phyloP scores from a whole-genome alignment of 2,888 invertebrate genomes.

The Diarsia rubi region DNA sequence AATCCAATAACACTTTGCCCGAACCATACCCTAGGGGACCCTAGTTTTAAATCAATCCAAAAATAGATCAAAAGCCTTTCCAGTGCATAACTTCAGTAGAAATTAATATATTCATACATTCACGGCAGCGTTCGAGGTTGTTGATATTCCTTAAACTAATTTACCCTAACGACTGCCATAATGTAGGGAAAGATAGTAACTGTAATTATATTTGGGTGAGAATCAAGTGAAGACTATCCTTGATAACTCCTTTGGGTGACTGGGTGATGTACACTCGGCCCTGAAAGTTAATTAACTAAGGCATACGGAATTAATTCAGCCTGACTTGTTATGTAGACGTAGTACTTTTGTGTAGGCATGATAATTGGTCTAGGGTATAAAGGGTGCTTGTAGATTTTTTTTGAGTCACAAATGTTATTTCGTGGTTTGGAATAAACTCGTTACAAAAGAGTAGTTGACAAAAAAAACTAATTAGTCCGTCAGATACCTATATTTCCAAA shows the following conservation, averaged over 20 bases:
- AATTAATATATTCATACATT: constrained; percentile 59
- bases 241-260: constrained; percentile 59
- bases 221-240: constrained; percentile 65
- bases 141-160: constrained; percentile 70
- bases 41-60: not conserved
- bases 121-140: constrained; percentile 49
- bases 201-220: constrained; percentile 69
- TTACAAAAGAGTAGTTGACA: too few relatives aligned
- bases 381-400: not conserved
- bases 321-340: constrained; percentile 17
- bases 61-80: constrained; percentile 35
- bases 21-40: not conserved
- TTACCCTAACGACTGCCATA: constrained; percentile 68
- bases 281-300: constrained; percentile 65
- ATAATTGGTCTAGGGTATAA: constrained; percentile 20
- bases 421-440: not conserved
- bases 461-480: too few relatives aligned
- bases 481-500: too few relatives aligned
- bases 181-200: constrained; percentile 65
- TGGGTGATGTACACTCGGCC: constrained; percentile 57
- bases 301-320: constrained; percentile 32
- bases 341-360: constrained; percentile 22
- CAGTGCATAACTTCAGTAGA: constrained; percentile 35
- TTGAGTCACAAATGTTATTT: not conserved
- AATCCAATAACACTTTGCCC: too few relatives aligned